phyloP scores from a whole-genome alignment of 2,888 invertebrate genomes.

The Lamellibrachia satsuma region DNA sequence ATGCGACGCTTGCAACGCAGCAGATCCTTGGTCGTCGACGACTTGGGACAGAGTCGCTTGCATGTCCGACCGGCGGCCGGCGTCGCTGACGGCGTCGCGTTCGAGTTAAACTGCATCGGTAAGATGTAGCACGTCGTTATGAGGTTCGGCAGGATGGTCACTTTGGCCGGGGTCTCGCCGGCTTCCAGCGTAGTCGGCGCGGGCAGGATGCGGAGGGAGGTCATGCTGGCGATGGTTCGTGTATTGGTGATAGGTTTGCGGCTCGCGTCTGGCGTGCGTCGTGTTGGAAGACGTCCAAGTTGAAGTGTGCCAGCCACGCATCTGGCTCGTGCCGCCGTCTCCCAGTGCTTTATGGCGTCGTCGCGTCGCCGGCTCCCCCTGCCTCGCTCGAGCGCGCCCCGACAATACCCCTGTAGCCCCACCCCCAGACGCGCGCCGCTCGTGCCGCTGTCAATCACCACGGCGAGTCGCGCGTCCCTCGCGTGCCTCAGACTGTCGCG shows the following conservation, averaged over 20 bases:
- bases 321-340: constrained; percentile 6
- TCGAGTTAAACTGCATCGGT: not conserved
- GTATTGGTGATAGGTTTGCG: not conserved
- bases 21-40: not conserved
- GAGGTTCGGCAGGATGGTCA: not conserved
- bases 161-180: not conserved
- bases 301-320: constrained; percentile 17
- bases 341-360: not conserved
- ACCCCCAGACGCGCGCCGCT: not conserved
- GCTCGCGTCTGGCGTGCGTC: constrained; percentile 8
- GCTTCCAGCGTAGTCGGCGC: not conserved
- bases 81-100: not conserved
- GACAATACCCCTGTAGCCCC: not conserved
- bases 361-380: not conserved
- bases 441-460: not conserved
- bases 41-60: not conserved
- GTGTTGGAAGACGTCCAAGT: not conserved
- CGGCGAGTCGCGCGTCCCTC: no score
- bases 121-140: not conserved
- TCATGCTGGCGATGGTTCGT: not conserved
- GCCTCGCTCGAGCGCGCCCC: not conserved
- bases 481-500: not conserved
- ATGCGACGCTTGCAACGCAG: constrained; percentile 45
- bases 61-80: not conserved
- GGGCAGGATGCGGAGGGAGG: not conserved